Evolutionary conservation across 2,113 vertebrate genomes (phyloP).

Genomic region (Stomatorhinus ivindoensis): DNA sequence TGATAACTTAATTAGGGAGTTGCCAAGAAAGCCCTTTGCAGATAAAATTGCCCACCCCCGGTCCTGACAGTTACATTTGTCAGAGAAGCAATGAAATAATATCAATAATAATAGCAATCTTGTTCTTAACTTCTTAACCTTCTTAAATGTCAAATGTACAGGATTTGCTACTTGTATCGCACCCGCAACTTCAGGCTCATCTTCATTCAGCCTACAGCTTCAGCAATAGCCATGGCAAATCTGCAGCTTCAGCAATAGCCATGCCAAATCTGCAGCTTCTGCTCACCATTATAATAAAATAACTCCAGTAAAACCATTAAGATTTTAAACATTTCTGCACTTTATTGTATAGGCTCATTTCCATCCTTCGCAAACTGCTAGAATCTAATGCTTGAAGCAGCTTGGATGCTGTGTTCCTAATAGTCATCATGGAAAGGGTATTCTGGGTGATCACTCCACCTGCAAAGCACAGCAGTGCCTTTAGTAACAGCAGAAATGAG

Average conservation of each 20-base stretch:
- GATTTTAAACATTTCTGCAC: neutral
- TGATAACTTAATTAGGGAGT: too few relatives aligned
- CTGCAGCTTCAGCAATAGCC: neutral
- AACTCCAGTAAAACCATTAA: neutral
- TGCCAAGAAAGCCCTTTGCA: neutral
- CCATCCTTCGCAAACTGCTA: neutral
- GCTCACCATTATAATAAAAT: neutral
- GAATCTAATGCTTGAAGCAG: neutral
- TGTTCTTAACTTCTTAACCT: neutral
- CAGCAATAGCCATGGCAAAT: neutral
- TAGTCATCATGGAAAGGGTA: constrained; percentile 87
- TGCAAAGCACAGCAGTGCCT: constrained; percentile 34
- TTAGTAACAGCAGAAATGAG: neutral
- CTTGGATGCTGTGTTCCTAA: constrained; percentile 30
- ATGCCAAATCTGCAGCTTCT: neutral
- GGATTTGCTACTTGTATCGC: neutral
- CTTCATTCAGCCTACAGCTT: neutral
- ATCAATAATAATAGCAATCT: neutral
- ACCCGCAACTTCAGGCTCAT: neutral
- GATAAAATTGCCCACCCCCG: too few relatives aligned
- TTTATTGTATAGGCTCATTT: neutral
- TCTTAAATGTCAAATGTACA: neutral
- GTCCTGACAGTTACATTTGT: neutral
- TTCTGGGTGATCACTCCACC: constrained; percentile 86
- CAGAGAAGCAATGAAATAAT: neutral